These are phyloP conservation scores for Trogon melanurus DNA, from an alignment of 2,113 vertebrate genomes.

Conservation along the genomic window DNA sequence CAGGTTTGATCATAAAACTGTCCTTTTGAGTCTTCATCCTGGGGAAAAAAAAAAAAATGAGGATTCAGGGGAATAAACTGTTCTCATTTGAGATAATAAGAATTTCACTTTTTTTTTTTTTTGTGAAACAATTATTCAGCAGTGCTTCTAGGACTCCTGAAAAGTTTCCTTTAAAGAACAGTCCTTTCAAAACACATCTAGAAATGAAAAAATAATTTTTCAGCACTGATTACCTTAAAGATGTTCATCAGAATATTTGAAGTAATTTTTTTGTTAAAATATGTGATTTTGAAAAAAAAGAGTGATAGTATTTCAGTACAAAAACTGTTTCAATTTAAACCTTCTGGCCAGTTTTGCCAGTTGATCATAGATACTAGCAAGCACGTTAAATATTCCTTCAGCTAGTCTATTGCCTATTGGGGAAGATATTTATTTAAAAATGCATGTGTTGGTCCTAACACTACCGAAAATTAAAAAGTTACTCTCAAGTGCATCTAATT, in stretches of 20 bases:
- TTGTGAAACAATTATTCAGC: not conserved
- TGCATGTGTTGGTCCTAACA: not conserved
- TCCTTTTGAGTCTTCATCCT: not conserved
- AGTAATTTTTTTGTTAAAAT: not conserved
- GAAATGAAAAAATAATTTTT: not conserved
- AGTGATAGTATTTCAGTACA: not conserved
- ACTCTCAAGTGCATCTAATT: not conserved
- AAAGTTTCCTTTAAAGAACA: not conserved
- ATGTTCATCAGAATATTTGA: not conserved
- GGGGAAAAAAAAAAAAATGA: not conserved
- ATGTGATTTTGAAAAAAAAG: not conserved
- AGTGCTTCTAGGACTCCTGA: not conserved
- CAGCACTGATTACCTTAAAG: not conserved
- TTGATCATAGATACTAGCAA: not conserved
- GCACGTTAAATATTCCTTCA: not conserved
- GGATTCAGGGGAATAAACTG: not conserved
- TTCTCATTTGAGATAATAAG: not conserved
- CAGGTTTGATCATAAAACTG: not conserved
- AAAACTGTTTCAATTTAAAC: not conserved
- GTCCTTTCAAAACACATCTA: not conserved
- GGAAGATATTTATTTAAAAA: not conserved
- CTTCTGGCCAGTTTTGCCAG: not conserved
- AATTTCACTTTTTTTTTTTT: not conserved
- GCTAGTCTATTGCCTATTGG: not conserved
- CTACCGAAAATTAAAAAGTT: not conserved